Conservation (phyloP, 2,797 vertebrate genomes). For the Erpetoichthys calabaricus region DNA sequence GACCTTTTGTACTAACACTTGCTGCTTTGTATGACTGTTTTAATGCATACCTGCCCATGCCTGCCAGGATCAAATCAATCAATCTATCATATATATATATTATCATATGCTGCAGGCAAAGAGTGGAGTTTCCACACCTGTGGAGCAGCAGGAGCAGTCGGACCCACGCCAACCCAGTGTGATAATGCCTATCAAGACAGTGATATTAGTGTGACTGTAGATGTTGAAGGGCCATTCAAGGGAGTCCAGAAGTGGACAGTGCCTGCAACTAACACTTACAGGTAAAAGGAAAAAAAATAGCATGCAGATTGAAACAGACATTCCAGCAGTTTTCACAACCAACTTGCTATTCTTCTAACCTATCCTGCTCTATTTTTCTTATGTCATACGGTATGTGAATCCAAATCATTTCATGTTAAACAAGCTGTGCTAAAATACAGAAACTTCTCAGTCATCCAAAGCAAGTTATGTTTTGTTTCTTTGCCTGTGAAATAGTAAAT, state of each 20-base stretch:
- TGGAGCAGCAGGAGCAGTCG: constrained; percentile 76
- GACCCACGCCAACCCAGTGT: constrained; percentile 82
- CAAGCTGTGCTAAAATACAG: not conserved
- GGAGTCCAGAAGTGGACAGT: constrained; percentile 88
- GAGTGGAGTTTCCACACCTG: constrained; percentile 85
- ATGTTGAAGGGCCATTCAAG: constrained; percentile 63
- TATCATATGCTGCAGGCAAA: constrained; percentile 26
- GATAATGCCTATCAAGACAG: constrained; percentile 71
- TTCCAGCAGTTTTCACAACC: not conserved
- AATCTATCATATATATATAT: no score
- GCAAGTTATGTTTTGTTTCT: no score
- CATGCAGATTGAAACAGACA: not conserved
- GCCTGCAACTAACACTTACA: constrained; percentile 82
- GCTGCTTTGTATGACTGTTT: no score
- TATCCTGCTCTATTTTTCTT: not conserved
- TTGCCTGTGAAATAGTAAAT: no score
- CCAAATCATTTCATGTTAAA: not conserved
- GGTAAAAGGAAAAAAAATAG: constrained; percentile 36
- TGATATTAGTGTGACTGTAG: constrained; percentile 76
- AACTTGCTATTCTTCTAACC: not conserved
- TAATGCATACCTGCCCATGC: no score
- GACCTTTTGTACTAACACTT: no score
- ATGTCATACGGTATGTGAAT: not conserved
- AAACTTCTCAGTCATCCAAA: no score
- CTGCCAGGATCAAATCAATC: no score